Conservation (phyloP, 30 jellyfish, hydroid and myxozoan species). For the Aurelia aurita region DNA sequence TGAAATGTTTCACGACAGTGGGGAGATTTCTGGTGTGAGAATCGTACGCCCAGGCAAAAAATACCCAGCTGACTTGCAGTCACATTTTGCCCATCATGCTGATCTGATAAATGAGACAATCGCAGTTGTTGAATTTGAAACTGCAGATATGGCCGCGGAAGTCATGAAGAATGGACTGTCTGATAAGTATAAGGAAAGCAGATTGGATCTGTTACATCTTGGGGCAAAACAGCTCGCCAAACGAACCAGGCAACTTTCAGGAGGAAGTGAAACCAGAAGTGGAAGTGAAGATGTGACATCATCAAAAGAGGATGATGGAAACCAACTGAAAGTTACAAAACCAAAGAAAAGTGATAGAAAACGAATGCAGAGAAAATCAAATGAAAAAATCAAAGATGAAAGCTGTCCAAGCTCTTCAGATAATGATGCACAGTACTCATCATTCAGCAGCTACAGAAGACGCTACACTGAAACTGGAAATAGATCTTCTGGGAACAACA, state of each 20-base stretch:
- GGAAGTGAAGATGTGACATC: constrained; percentile 75
- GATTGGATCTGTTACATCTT: constrained; percentile 68
- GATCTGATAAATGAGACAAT: constrained; percentile 82
- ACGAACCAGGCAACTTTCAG: constrained; percentile 74
- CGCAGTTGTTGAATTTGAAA: constrained; percentile 95
- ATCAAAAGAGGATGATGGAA: constrained; percentile 64
- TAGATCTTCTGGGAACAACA: constrained; percentile 73
- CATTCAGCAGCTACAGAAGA: constrained; percentile 86
- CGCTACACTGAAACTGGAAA: constrained; percentile 75
- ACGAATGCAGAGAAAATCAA: constrained; percentile 30
- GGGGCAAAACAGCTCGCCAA: constrained; percentile 89
- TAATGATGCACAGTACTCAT: constrained; percentile 68
- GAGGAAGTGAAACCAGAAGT: constrained; percentile 69
- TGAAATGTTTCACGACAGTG: constrained; percentile 79
- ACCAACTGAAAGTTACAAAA: constrained; percentile 18
- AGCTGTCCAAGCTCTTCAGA: constrained; percentile 94
- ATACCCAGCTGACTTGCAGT: constrained; percentile 92
- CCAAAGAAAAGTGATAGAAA: constrained; percentile 68
- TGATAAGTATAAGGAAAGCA: constrained; percentile 61
- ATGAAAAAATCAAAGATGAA: constrained; percentile 43
- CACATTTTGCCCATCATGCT: constrained; percentile 95
- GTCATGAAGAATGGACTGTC: constrained; percentile 61
- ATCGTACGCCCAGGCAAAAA: constrained; percentile 90
- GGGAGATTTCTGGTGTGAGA: constrained; percentile 85
- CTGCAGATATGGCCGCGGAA: constrained; percentile 85